Base-by-base conservation (phyloP, 2,888 invertebrate species). In the Leptogaster cylindrica region DNA sequence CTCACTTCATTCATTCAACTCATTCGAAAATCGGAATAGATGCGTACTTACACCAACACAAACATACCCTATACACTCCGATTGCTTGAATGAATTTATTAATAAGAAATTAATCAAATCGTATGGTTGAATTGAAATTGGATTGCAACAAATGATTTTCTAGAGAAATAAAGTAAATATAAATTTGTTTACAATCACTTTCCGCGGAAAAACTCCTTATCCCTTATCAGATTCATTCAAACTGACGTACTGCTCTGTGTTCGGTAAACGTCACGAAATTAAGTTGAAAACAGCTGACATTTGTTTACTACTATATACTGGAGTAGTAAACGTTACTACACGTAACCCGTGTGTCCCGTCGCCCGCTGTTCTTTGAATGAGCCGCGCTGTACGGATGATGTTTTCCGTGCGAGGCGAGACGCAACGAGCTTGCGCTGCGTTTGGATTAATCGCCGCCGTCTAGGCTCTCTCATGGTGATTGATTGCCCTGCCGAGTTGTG, bases 231-330 rank as follows among this genome's bases (percentile, higher is more conserved):
- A n/a, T n/a, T n/a, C n/a, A n/a, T n/a, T n/a, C n/a, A n/a, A n/a
- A n/a, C n/a, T n/a, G n/a, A n/a, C n/a, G n/a, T n/a, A n/a, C n/a
- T n/a, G n/a, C n/a, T n/a, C n/a, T n/a, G n/a, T n/a, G n/a, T n/a
- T n/a, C n/a, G n/a, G n/a, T n/a, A n/a, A n/a, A n/a, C n/a, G n/a
- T n/a, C n/a, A n/a, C n/a, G 16, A 63, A 63, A 44, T 20, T 44
- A 41, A 63, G 46, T 20, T 28, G 20, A 28, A 46, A 44, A 58
- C 58, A 58, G 58, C 58, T 58, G 58, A 58, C 31, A 58, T 58
- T 58, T 58, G 58, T 58, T 58, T 58, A 58, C 58, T 58, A 58
- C 39, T 58, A n/a, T n/a, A n/a, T n/a, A 41, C 39, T 23, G 23
- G 20, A 58, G 27, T 39, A 58, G 39, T 39, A 41, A 39, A 6